Evolutionary conservation across 2,888 invertebrate genomes (phyloP), one percentile per base, ranked within the genome.

Genomic region (Hemaris fuciformis): DNA sequence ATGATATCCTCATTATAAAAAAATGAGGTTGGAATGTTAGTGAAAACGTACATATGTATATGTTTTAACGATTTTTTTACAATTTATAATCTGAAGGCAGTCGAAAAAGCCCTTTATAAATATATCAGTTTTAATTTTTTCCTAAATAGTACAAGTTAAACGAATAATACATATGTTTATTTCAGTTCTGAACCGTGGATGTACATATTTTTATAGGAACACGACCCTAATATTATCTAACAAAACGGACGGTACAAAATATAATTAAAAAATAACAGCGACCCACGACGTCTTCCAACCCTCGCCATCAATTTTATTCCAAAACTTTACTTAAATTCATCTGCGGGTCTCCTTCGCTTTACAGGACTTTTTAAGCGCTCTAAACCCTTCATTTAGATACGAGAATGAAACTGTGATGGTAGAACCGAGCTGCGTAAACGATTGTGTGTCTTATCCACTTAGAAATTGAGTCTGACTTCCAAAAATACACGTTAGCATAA

Each of bases 351-450:
- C 76, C 75, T 76, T 27, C 72, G 73, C 70, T 74, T 75, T 71
- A 77, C 76, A 76, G 72, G 77, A 82, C 74, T 81, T 83, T 81
- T 84, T 77, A 79, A 84, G 81, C 75, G 77, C 74, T 73, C 72
- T 69, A 65, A 69, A 73, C 69, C 75, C 74, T 75, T 73, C 72
- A 66, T 67, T 66, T 57, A 59, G 56, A 45, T 57, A 58, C 42
- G 41, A 59, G 57, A 31, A 42, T 61, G 56, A 46, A 57, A 61
- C 57, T 64, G 61, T 66, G 62, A 67, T 66, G 15, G 20, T 22
- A 34, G n/a, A 57, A 34, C 31, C 8, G 8, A 56, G n/a, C 46
- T 5, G 10, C 15, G 10, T 27, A 53, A 10, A 18, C 18, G 53
- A 53, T 15, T 31, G 18, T 53, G 27, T 31, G 31, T 53, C 53